A percentile compares a stretch with the other conserved stretches of the same genome.
Evolutionary conservation across 2,797 vertebrate species (phyloP).

Genomic region (Siniperca undulata): DNA sequence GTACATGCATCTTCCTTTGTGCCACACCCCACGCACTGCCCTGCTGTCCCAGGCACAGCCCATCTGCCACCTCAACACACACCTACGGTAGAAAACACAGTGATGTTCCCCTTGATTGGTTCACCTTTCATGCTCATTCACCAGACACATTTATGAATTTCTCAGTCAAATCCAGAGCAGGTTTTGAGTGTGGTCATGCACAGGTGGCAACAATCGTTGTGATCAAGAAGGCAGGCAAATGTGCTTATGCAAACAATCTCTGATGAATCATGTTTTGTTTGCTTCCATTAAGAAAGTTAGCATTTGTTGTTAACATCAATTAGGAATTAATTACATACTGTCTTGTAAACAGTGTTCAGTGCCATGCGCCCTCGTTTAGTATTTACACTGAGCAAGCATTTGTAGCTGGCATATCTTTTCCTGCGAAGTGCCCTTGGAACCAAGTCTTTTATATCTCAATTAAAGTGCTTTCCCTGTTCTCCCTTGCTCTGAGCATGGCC

Average conservation of each 20-base stretch:
- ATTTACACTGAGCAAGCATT: constrained; percentile 75
- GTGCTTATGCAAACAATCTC: constrained; percentile 58
- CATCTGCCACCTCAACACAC: constrained; percentile 39
- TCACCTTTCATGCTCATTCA: constrained; percentile 25
- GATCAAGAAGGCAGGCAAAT: constrained; percentile 64
- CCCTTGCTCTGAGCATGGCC: constrained; percentile 72
- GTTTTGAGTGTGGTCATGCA: constrained; percentile 18
- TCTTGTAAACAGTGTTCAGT: constrained; percentile 54
- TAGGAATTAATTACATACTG: constrained; percentile 58
- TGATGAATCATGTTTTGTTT: constrained; percentile 47
- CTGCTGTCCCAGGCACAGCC: constrained; percentile 34
- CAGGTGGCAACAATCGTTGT: constrained; percentile 39
- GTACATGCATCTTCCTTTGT: constrained; percentile 30
- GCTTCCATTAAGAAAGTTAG: constrained; percentile 48
- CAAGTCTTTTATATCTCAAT: constrained; percentile 85
- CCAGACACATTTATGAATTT: constrained; percentile 41
- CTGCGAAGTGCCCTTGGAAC: constrained; percentile 83
- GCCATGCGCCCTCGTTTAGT: constrained; percentile 63
- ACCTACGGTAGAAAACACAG: constrained; percentile 22
- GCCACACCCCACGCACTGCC: constrained; percentile 39
- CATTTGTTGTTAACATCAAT: constrained; percentile 61
- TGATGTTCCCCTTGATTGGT: constrained; percentile 5
- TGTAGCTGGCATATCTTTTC: constrained; percentile 73
- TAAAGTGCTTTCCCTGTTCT: constrained; percentile 84
- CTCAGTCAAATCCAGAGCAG: constrained; percentile 58